Conservation (phyloP, 2,888 invertebrate species). For the Metalampra italica region DNA sequence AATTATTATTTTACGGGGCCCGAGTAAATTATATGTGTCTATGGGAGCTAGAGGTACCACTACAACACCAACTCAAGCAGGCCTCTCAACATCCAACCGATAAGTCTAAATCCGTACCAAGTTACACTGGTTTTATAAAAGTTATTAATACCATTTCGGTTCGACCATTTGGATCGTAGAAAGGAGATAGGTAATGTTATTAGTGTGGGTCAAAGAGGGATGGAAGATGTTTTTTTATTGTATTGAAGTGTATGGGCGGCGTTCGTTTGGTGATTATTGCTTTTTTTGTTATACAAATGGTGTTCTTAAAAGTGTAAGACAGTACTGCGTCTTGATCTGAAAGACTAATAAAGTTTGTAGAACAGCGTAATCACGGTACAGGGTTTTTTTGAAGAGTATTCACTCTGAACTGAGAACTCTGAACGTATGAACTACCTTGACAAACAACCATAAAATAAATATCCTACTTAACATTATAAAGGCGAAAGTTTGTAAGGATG, state of each 20-base stretch:
- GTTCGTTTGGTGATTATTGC: slow-evolving; percentile 10
- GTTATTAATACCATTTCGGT: slow-evolving; percentile 11
- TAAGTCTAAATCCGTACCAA: neutral
- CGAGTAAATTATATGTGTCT: slow-evolving; percentile 16
- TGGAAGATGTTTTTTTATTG: slow-evolving; percentile 4
- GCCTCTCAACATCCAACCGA: neutral
- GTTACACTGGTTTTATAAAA: neutral
- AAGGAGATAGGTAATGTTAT: slow-evolving; percentile 5
- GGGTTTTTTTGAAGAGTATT: too few relatives aligned
- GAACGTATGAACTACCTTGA: too few relatives aligned
- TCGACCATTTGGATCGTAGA: slow-evolving; percentile 5
- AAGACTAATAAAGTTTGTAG: too few relatives aligned
- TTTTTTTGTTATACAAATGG: slow-evolving; percentile 6
- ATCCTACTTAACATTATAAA: too few relatives aligned
- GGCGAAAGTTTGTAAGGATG: too few relatives aligned
- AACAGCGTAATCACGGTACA: too few relatives aligned
- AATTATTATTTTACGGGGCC: slow-evolving; percentile 19
- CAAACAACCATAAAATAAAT: too few relatives aligned
- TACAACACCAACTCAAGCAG: neutral
- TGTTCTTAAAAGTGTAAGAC: neutral
- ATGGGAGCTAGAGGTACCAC: slow-evolving; percentile 7
- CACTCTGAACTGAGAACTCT: too few relatives aligned
- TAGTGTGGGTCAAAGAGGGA: slow-evolving; percentile 7
- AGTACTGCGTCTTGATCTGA: too few relatives aligned
- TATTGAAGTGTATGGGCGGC: slow-evolving; percentile 8